These are phyloP conservation scores for Macrophya annulata DNA, from an alignment of 2,888 invertebrate genomes.

Conservation along the genomic window DNA sequence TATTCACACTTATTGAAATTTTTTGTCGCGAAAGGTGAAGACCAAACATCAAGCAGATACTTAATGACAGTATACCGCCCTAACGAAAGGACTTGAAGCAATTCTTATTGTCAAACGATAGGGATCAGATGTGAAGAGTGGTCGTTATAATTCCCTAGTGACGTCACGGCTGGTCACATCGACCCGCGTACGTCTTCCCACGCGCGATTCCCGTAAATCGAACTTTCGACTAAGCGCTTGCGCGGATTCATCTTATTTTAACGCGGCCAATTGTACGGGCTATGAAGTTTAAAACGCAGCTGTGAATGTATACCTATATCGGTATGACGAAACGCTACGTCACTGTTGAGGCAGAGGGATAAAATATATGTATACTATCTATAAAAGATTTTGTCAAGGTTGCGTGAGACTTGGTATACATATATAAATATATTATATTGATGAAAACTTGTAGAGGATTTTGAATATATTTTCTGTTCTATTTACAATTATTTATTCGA, in stretches of 20 bases:
- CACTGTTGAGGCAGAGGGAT: slow-evolving; percentile 6
- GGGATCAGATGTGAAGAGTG: not conserved
- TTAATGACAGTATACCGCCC: not conserved
- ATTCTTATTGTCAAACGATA: not conserved
- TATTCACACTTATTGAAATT: not conserved
- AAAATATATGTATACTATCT: not conserved
- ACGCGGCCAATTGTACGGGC: not conserved
- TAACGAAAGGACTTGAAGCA: not conserved
- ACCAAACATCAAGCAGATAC: not conserved
- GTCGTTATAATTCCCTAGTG: not conserved
- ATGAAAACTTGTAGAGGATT: too few relatives aligned
- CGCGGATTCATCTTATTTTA: not conserved
- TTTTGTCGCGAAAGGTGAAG: not conserved
- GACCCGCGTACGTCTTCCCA: slow-evolving; percentile 38
- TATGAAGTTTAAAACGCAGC: too few relatives aligned
- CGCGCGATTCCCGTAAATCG: slow-evolving; percentile 43
- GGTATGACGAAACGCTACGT: slow-evolving; percentile 4
- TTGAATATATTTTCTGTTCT: too few relatives aligned
- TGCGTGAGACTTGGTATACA: not conserved
- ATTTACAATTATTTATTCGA: not conserved
- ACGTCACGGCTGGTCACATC: slow-evolving; percentile 58
- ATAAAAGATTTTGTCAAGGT: not conserved
- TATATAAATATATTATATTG: too few relatives aligned
- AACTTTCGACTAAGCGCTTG: slow-evolving; percentile 48
- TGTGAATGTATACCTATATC: too few relatives aligned